A percentile compares a stretch with the other conserved stretches of the same genome.
Conservation (phyloP, 2,797 vertebrate genomes). For the Triplophysa yarkandensis region DNA sequence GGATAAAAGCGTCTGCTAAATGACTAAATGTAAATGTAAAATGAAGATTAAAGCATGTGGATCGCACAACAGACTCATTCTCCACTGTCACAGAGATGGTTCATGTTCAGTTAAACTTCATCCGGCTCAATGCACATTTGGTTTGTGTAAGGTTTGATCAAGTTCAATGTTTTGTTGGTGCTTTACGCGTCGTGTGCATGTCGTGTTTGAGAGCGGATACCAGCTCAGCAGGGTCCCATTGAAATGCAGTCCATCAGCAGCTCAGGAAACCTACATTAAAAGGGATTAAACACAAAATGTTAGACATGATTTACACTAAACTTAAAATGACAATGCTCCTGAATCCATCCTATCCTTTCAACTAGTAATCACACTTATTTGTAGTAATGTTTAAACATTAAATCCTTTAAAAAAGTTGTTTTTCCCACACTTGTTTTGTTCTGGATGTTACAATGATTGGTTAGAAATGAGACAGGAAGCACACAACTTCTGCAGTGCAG, state of each 20-base stretch:
- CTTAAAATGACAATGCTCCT: not conserved
- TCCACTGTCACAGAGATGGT: not conserved
- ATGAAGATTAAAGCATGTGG: too few species aligned
- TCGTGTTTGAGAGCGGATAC: conserved; percentile 45
- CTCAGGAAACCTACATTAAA: conserved; percentile 25
- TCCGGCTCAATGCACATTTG: not conserved
- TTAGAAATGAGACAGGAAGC: not conserved
- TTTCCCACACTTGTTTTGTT: not conserved
- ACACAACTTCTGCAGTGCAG: not conserved
- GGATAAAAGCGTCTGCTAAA: too few species aligned
- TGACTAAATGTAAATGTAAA: too few species aligned
- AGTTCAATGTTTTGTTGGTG: not conserved
- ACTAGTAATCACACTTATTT: not conserved
- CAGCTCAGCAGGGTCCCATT: conserved; percentile 57
- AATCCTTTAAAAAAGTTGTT: not conserved
- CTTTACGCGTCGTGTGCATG: not conserved
- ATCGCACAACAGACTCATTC: not conserved
- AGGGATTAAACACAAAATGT: conserved; percentile 10
- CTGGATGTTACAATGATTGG: not conserved
- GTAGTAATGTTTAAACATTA: not conserved
- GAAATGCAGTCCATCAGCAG: conserved; percentile 51
- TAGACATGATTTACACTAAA: not conserved
- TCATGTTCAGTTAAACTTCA: conserved; percentile 19
- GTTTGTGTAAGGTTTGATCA: too few species aligned
- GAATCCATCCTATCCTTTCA: not conserved